Evolutionary conservation across 2,797 vertebrate genomes (phyloP).

Genomic region (Atherinosoma microstoma): DNA sequence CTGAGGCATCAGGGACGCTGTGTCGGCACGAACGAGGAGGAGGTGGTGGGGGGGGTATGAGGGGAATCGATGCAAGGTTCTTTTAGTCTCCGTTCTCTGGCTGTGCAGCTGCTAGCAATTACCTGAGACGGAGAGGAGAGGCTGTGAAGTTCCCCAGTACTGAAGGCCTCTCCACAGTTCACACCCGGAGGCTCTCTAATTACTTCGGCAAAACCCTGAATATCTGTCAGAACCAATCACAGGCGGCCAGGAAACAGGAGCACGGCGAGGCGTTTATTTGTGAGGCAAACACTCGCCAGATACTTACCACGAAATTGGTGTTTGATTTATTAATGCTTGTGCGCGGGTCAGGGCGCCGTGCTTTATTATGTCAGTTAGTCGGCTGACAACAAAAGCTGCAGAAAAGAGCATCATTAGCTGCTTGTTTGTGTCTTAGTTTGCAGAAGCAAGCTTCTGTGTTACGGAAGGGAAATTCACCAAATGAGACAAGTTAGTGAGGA

Average conservation of each 20-base stretch:
- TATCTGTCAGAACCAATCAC: slow-evolving; percentile 81
- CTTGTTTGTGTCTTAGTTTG: slow-evolving; percentile 15
- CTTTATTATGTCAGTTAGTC: slow-evolving; percentile 43
- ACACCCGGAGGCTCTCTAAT: slow-evolving; percentile 78
- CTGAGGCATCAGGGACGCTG: slow-evolving; percentile 54
- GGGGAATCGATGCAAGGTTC: slow-evolving; percentile 47
- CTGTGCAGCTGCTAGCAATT: slow-evolving; percentile 76
- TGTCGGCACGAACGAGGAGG: slow-evolving; percentile 19
- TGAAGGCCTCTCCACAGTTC: slow-evolving; percentile 70
- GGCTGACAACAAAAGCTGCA: slow-evolving; percentile 19
- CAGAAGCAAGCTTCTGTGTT: neutral
- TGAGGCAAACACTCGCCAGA: slow-evolving; percentile 66
- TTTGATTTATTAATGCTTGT: slow-evolving; percentile 69
- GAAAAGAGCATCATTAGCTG: slow-evolving; percentile 34
- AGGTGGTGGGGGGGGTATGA: neutral
- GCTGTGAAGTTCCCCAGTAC: slow-evolving; percentile 48
- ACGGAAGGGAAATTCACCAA: slow-evolving; percentile 2
- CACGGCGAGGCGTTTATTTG: slow-evolving; percentile 69
- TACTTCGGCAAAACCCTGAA: slow-evolving; percentile 73
- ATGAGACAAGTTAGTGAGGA: slow-evolving; percentile 21
- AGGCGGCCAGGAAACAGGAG: slow-evolving; percentile 49
- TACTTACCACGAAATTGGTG: slow-evolving; percentile 58
- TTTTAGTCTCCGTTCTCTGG: slow-evolving; percentile 47
- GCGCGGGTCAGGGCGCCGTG: slow-evolving; percentile 40
- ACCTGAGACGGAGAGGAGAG: slow-evolving; percentile 66